Base-by-base conservation (phyloP, 2,113 vertebrate genomes). In the Elephantulus edwardii region DNA sequence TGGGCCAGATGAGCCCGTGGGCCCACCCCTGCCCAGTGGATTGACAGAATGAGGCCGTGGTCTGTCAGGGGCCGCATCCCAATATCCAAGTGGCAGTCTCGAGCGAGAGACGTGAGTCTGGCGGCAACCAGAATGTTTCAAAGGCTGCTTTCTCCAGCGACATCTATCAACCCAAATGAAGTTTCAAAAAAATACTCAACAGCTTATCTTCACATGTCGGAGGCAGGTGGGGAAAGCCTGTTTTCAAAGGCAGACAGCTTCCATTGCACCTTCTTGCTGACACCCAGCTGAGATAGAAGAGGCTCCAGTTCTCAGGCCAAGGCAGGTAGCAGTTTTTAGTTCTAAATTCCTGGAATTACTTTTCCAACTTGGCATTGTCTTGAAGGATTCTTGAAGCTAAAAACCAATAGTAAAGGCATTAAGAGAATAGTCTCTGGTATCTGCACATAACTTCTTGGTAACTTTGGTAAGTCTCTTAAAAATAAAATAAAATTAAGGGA, bases 41-140 rank as follows among this genome's bases (percentile, higher is more conserved):
- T 92, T 95, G 97, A 96, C 96, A 91, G 94, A 97, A 96, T 83
- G 94, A 97, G 95, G 96, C 68, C 81, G 58, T 6, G 85, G 90
- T 86, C 93, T 90, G 92, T 94, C 96, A 93, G 96, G 95, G 97
- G 96, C 96, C 64, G 44, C 91, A 62, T 91, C 88, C 95, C 92
- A 90, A 88, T 94, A 96, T 85, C 86, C 82, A 54, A 24, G 95
- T 28, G 83, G 72, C 84, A 1, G 84, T 64, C 93, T 94, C 78
- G 13, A 64, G 93, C 77, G 90, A 95, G 94, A 96, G 96, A 96
- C 66, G 48, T 30, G 89, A 54, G 66, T 89, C 17, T 86, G 93
- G 94, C 94, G 81, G 71, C 68, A 78, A 95, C 84, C 83, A 83
- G 95, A 78, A 83, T 62, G 35, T 92, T 95, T 93, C 89, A 91